phyloP scores from a whole-genome alignment of 2,113 vertebrate genomes.

The Cairina moschata region DNA sequence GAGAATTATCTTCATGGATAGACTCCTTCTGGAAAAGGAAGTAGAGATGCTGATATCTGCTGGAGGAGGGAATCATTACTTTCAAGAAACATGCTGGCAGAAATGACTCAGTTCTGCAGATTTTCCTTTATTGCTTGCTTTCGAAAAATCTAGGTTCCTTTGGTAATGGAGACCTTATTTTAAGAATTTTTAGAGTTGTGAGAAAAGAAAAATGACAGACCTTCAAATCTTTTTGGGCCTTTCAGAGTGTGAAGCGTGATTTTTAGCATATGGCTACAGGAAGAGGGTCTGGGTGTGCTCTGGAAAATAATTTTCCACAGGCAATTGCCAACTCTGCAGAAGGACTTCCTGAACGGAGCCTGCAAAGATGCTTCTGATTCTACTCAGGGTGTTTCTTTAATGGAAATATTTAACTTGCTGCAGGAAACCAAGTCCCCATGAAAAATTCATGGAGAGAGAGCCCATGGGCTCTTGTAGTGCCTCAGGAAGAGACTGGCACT shows the following conservation, averaged over 20 bases:
- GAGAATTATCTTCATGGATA: neutral
- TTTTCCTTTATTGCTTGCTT: neutral
- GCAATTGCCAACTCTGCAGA: constrained; percentile 25
- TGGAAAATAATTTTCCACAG: constrained; percentile 55
- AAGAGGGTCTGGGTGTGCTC: constrained; percentile 40
- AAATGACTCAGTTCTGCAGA: constrained; percentile 23
- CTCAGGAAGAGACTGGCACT: neutral
- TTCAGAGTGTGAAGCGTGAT: constrained; percentile 8
- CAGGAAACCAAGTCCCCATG: constrained; percentile 31
- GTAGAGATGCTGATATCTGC: neutral
- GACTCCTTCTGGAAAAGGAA: neutral
- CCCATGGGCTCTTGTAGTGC: neutral
- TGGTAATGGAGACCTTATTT: neutral
- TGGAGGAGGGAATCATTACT: neutral
- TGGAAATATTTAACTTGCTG: constrained; percentile 40
- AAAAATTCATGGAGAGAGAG: constrained; percentile 43
- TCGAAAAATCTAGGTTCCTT: neutral
- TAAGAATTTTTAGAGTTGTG: constrained; percentile 38
- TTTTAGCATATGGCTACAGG: constrained; percentile 51
- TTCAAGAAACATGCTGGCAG: neutral
- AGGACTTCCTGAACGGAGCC: constrained; percentile 25
- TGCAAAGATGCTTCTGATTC: constrained; percentile 40
- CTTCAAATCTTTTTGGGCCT: neutral
- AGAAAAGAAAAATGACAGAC: constrained; percentile 39
- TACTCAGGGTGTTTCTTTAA: constrained; percentile 24